A percentile compares a stretch with the other conserved stretches of the same genome.
phyloP scores from a whole-genome alignment of 1,140 invertebrate genomes.

The Drosophila nannoptera region DNA sequence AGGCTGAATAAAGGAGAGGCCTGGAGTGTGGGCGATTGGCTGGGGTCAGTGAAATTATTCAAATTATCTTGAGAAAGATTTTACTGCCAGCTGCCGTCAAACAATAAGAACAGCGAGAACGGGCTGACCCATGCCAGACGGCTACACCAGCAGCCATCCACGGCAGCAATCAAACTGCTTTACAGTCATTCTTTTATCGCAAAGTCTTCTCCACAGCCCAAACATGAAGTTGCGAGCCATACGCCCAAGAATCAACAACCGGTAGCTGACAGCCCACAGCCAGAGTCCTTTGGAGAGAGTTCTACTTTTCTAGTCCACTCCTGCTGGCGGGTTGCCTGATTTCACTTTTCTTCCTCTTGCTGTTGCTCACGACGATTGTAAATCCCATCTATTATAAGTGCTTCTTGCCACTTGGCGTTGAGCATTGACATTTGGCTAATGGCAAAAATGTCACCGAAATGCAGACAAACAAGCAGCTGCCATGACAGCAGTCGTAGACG shows the following conservation, averaged over 20 bases:
- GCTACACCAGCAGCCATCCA: slow-evolving; percentile 19
- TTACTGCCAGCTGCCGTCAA: slow-evolving; percentile 57
- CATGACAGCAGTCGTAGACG: slow-evolving; percentile 28
- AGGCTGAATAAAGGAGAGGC: slow-evolving; percentile 9
- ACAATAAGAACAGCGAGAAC: slow-evolving; percentile 31
- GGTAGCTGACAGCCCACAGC: slow-evolving; percentile 58
- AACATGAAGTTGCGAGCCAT: slow-evolving; percentile 23
- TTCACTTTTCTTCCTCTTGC: slow-evolving; percentile 27
- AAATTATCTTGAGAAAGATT: slow-evolving; percentile 71
- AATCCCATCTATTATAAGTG: slow-evolving; percentile 75
- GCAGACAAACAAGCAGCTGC: slow-evolving; percentile 66
- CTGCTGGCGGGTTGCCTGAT: slow-evolving; percentile 4
- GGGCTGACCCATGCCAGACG: slow-evolving; percentile 6
- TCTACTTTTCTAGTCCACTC: too few species aligned
- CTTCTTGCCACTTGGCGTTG: slow-evolving; percentile 67
- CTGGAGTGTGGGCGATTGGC: slow-evolving; percentile 59
- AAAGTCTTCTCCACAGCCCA: slow-evolving; percentile 42
- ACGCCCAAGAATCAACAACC: slow-evolving; percentile 30
- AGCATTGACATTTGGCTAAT: slow-evolving; percentile 77
- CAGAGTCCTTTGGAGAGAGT: slow-evolving; percentile 1
- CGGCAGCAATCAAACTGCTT: slow-evolving; percentile 63
- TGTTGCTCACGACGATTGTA: slow-evolving; percentile 52
- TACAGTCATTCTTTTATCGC: slow-evolving; percentile 71
- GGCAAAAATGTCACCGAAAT: slow-evolving; percentile 74
- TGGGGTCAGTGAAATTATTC: slow-evolving; percentile 74